Conservation (phyloP, 2,113 vertebrate genomes). For the Halcyon malimbica region DNA sequence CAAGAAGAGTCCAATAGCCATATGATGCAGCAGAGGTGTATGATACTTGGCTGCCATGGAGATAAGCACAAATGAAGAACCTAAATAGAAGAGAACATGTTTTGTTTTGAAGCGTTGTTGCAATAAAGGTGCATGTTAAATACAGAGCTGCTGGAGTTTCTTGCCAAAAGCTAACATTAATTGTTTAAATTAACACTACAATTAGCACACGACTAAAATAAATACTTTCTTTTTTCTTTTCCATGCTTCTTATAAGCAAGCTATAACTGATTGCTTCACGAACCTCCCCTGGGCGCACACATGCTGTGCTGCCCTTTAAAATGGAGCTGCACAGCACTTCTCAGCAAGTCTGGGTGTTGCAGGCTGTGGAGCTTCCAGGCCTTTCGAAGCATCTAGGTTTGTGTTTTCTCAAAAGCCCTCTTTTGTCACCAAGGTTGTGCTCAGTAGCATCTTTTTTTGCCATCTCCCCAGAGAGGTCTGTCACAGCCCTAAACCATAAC, state of each 20-base stretch:
- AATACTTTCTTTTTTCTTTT: neutral
- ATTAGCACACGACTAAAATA: neutral
- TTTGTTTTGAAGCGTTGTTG: conserved; percentile 8
- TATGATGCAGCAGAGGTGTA: neutral
- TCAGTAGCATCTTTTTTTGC: neutral
- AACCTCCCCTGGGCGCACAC: neutral
- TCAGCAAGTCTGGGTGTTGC: neutral
- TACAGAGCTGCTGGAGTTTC: neutral
- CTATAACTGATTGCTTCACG: neutral
- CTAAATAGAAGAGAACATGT: neutral
- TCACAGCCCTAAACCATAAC: neutral
- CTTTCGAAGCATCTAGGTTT: neutral
- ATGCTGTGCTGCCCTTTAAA: neutral
- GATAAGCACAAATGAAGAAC: neutral
- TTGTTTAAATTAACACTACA: conserved; percentile 45
- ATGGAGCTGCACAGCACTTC: fast-evolving
- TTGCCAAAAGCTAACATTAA: conserved; percentile 47
- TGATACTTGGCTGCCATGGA: neutral
- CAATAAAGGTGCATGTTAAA: conserved; percentile 13
- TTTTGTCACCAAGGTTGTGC: neutral
- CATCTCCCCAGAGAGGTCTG: neutral
- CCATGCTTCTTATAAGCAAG: neutral
- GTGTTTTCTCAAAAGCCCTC: neutral
- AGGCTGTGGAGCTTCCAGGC: neutral
- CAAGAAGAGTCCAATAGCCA: neutral